Percentiles rank a stretch among this genome's conserved stretches.
Evolutionary conservation across 2,888 invertebrate genomes (phyloP).

Genomic region (Plebejus anna): DNA sequence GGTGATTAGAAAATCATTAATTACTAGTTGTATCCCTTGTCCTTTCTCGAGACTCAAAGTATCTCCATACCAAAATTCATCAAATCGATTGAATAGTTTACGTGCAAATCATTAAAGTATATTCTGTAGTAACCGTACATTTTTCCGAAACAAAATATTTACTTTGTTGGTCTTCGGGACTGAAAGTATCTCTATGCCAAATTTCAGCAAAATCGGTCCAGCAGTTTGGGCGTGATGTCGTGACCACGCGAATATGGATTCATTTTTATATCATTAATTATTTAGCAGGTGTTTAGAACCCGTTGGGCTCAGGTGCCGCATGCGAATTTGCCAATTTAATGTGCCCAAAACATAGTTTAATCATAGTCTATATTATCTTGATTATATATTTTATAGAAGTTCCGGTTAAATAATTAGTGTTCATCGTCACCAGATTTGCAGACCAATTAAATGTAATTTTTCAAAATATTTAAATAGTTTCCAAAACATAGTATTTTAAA

Average conservation of each 20-base stretch:
- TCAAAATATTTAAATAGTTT: no score
- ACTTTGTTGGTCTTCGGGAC: no score
- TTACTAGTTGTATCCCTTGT: neutral
- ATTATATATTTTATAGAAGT: neutral
- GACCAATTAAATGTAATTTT: neutral
- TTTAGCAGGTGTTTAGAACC: conserved; percentile 29
- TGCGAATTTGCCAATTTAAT: neutral
- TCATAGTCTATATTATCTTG: neutral
- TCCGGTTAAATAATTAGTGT: neutral
- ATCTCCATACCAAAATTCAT: no score
- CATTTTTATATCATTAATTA: conserved; percentile 1
- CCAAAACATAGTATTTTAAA: neutral
- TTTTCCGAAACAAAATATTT: neutral
- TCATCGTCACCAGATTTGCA: neutral
- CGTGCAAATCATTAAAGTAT: neutral
- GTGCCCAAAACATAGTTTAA: neutral
- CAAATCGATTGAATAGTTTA: no score
- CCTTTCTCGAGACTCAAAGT: no score
- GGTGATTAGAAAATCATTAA: neutral
- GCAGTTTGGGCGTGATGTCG: no score
- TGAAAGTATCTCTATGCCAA: no score
- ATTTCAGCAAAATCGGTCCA: no score
- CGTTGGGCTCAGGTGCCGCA: neutral
- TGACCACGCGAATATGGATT: no score
- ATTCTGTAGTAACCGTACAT: no score